Percentiles rank a stretch among this genome's conserved stretches.
These are phyloP conservation scores for Pseudochaenichthys georgianus DNA, from an alignment of 2,797 vertebrate species.

Conservation along the genomic window DNA sequence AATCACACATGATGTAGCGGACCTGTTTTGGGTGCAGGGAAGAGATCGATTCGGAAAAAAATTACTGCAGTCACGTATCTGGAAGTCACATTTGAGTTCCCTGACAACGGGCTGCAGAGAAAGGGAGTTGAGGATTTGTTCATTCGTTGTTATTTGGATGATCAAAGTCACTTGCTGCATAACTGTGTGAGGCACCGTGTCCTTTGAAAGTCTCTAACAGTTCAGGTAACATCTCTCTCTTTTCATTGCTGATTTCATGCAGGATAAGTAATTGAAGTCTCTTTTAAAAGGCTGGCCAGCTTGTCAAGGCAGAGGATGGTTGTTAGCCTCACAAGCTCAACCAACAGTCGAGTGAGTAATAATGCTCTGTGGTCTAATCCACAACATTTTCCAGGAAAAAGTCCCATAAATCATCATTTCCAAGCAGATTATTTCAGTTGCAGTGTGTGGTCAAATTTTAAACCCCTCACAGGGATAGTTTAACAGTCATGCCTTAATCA, in stretches of 20 bases:
- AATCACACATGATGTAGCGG: background rate
- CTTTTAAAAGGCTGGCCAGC: conserved; percentile 21
- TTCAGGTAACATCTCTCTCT: conserved; percentile 8
- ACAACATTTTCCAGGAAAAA: conserved; percentile 18
- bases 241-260: background rate
- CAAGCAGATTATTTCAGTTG: no score
- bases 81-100: conserved; percentile 18
- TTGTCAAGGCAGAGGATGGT: background rate
- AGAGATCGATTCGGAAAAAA: conserved; percentile 5
- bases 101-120: conserved; percentile 3
- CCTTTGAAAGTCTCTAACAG: conserved; percentile 39
- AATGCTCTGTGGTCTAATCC: conserved; percentile 15
- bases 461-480: background rate
- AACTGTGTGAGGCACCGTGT: conserved; percentile 14
- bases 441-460: conserved; percentile 11
- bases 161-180: conserved; percentile 17
- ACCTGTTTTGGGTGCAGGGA: conserved; percentile 17
- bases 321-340: background rate
- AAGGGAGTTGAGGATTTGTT: conserved; percentile 1
- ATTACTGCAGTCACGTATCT: conserved; percentile 15
- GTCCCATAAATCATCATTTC: conserved; percentile 14
- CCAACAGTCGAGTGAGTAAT: background rate
- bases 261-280: background rate
- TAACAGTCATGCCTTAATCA: conserved; percentile 2
- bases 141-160: conserved; percentile 17